Percentiles rank a stretch among this genome's conserved stretches.
These are phyloP conservation scores for Bombyx mori DNA, from an alignment of 1,140 invertebrate genomes.

Conservation along the genomic window DNA sequence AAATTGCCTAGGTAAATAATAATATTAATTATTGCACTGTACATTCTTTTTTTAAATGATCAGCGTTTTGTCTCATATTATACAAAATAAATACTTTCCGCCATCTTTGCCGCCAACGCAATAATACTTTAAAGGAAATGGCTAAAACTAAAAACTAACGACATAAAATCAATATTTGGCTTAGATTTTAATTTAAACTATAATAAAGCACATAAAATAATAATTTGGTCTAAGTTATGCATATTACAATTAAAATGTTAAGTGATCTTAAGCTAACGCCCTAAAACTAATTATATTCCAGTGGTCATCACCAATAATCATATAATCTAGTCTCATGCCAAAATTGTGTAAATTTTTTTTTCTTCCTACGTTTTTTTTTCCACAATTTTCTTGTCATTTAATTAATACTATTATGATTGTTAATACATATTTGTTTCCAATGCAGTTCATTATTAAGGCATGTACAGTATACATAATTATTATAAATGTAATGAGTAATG, in stretches of 20 bases:
- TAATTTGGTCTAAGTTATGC: slow-evolving; percentile 71
- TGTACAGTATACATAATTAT: too few species aligned
- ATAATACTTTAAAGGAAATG: slow-evolving; percentile 65
- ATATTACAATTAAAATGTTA: slow-evolving; percentile 57
- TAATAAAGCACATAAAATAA: slow-evolving; percentile 65
- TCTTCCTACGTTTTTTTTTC: too few species aligned
- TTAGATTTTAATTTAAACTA: slow-evolving; percentile 67
- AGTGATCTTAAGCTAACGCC: slow-evolving; percentile 65
- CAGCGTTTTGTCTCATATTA: slow-evolving; percentile 4
- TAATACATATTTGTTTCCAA: too few species aligned
- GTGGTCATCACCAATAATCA: slow-evolving; percentile 33
- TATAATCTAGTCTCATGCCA: slow-evolving; percentile 4
- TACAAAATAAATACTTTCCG: slow-evolving; percentile 57
- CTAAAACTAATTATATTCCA: slow-evolving; percentile 55
- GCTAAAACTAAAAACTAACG: slow-evolving; percentile 49
- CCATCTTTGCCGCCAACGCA: slow-evolving; percentile 40
- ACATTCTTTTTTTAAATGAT: slow-evolving; percentile 4
- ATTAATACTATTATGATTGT: too few species aligned
- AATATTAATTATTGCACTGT: slow-evolving; percentile 22
- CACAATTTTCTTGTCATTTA: too few species aligned
- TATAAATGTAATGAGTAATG: slow-evolving; percentile 1
- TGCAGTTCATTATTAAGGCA: too few species aligned
- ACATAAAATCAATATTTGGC: slow-evolving; percentile 69
- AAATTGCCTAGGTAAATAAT: not conserved
- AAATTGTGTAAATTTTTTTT: too few species aligned